Evolutionary conservation across 2,888 invertebrate species (phyloP), one percentile per base, ranked within the genome.

Genomic region (Apodemia mormo): DNA sequence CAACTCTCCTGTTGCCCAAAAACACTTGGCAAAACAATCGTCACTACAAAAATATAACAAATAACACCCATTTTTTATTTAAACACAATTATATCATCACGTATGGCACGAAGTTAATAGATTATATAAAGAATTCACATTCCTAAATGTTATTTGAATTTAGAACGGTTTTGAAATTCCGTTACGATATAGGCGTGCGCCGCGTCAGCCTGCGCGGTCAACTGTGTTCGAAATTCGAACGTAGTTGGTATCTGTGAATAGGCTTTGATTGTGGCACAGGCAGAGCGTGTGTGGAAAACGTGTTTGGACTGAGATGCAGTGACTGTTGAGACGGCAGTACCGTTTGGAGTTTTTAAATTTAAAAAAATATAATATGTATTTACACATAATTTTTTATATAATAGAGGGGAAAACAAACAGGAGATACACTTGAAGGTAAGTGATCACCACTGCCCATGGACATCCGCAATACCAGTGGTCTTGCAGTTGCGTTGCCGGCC

Each of bases 1-100:
- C 96, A 96, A 80, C 86, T 85, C 73, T 82, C 85, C 79, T 85
- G 85, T 82, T 92, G 92, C 78, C 89, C 90, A 78, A 88, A 87
- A 82, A 87, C 92, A 87, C 88, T 83, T 80, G 89, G 88, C 85
- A 91, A 82, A 76, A 88, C 80, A 82, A 87, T 85, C 83, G 88
- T 86, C 88, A 90, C 91, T 80, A 90, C 80, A 83, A 92, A 84
- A 78, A 91, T 85, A 80, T 83, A 82, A 77, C 86, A 81, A 80
- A 86, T 79, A 82, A 88, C 89, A 89, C 91, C 84, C 92, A 93
- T 93, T 87, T 88, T 52, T 81, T 76, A 74, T 76, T 79, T 73
- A 78, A 76, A 77, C 79, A 78, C 75, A 78, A 79, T 52, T 84
- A 86, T 88, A 89, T 89, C 88, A 88, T 89, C 88, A 81, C 79